Conservation (phyloP, 2,797 vertebrate genomes). For the Distichodus sexfasciatus region DNA sequence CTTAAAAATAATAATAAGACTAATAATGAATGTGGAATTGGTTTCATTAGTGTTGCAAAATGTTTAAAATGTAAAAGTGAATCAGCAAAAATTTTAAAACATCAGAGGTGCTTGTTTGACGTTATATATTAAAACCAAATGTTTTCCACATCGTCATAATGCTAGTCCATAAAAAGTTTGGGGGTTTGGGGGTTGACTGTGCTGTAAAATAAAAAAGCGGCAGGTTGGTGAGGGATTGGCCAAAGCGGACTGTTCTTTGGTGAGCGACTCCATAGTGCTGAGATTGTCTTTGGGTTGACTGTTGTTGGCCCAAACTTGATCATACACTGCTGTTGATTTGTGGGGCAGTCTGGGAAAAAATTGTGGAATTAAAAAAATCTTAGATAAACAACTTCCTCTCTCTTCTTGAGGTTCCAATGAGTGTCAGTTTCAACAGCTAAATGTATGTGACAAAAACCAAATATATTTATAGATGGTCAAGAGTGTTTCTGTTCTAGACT, state of each 20-base stretch:
- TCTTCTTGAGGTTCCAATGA: not conserved
- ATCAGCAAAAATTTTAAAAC: not conserved
- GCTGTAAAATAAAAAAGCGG: conserved; percentile 13
- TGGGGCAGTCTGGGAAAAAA: conserved; percentile 83
- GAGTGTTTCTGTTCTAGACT: no score
- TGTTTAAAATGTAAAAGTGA: conserved; percentile 3
- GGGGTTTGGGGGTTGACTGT: conserved; percentile 4
- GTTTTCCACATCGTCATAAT: not conserved
- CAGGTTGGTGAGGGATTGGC: conserved; percentile 55
- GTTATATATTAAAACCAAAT: not conserved
- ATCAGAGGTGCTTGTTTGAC: not conserved
- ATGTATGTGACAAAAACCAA: no score
- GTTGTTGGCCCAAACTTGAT: conserved; percentile 20
- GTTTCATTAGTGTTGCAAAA: conserved; percentile 6
- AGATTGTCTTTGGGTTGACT: conserved; percentile 31
- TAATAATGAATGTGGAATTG: not conserved
- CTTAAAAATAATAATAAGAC: not conserved
- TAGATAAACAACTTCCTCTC: conserved; percentile 8
- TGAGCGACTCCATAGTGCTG: conserved; percentile 38
- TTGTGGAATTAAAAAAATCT: no score
- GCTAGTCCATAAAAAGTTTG: conserved; percentile 16
- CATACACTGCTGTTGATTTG: conserved; percentile 71
- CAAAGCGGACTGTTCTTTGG: conserved; percentile 41
- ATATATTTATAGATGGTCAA: no score
- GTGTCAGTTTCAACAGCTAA: no score